These are phyloP conservation scores for Buathra laborator DNA, from an alignment of 2,888 invertebrate species.

Conservation along the genomic window DNA sequence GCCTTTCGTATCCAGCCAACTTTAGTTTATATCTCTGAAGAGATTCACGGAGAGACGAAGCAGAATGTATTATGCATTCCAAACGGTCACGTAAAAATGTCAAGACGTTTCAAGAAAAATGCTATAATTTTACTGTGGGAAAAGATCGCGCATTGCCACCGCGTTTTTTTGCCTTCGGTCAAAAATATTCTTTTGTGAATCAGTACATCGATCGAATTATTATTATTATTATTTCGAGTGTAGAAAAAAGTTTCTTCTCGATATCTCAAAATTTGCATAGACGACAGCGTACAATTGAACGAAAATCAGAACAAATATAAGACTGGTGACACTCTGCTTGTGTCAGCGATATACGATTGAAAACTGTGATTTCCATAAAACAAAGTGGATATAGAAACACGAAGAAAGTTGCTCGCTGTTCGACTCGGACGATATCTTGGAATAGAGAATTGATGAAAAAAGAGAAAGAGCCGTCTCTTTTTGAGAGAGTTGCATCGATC, in stretches of 20 bases:
- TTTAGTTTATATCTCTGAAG: not conserved
- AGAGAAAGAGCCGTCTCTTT: constrained; percentile 3
- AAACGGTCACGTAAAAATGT: no score
- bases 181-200: no score
- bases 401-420: not conserved
- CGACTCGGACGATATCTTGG: constrained; percentile 1
- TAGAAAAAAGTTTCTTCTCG: no score
- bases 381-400: constrained; percentile 7
- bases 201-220: no score
- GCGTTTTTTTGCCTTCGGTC: no score
- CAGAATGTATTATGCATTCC: not conserved
- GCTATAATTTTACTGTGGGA: no score
- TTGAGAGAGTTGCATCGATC: constrained; percentile 7
- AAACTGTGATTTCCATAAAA: not conserved
- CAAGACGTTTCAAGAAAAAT: no score
- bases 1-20: constrained; percentile 16
- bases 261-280: no score
- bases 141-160: no score
- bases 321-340: not conserved
- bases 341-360: not conserved
- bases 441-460: constrained; percentile 32
- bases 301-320: not conserved
- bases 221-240: no score
- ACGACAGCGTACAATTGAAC: constrained; percentile 8
- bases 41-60: not conserved